phyloP scores from a whole-genome alignment of 2,113 vertebrate species.

The Baryphthengus martii region DNA sequence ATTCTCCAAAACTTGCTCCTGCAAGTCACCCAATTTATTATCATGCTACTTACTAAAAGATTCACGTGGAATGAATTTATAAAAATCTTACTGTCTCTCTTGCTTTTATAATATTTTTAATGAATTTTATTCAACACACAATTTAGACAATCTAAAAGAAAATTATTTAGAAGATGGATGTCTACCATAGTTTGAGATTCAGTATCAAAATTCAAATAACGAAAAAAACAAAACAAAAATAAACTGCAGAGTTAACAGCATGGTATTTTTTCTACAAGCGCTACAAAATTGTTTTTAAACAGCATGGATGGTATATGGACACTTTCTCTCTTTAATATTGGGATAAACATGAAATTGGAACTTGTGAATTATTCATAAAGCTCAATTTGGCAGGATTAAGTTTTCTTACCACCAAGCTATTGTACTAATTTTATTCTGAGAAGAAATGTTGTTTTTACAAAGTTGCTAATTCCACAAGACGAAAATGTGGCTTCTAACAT shows the following conservation, averaged over 20 bases:
- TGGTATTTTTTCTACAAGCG: background rate
- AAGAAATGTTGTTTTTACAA: background rate
- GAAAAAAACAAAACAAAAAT: background rate
- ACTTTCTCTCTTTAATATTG: background rate
- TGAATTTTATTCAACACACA: background rate
- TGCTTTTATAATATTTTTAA: background rate
- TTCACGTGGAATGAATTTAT: background rate
- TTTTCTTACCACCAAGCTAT: background rate
- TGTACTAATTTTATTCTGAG: background rate
- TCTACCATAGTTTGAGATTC: background rate
- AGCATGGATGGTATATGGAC: background rate
- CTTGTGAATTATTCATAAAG: background rate
- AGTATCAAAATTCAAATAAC: background rate
- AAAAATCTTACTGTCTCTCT: background rate
- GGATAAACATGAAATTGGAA: background rate
- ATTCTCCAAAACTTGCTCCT: background rate
- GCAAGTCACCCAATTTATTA: background rate
- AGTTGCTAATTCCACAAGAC: background rate
- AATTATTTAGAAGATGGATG: background rate
- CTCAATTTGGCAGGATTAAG: background rate
- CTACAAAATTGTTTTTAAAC: background rate
- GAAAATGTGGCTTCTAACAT: background rate
- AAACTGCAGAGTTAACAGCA: background rate
- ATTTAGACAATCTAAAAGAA: background rate
- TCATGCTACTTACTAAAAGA: background rate